Conservation (phyloP, 2,113 vertebrate species). For the Notiomystis cincta region DNA sequence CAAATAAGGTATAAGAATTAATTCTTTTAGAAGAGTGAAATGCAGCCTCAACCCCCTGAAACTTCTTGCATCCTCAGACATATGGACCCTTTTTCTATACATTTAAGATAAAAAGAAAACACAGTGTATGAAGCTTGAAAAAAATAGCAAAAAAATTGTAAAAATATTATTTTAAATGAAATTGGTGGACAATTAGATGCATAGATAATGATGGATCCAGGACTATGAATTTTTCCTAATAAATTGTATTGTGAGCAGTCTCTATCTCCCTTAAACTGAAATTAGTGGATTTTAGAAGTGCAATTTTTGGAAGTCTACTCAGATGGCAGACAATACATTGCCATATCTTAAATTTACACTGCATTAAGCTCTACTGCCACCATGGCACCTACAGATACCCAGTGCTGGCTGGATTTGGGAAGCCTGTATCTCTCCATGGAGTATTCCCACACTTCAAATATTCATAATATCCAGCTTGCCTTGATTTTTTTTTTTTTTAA, state of each 20-base stretch:
- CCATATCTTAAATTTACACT: not conserved
- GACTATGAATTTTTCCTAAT: not conserved
- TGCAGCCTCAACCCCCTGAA: not conserved
- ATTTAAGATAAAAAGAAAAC: not conserved
- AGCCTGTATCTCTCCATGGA: not conserved
- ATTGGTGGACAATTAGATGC: not conserved
- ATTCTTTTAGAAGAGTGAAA: not conserved
- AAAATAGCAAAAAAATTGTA: not conserved
- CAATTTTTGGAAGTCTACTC: not conserved
- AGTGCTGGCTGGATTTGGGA: not conserved
- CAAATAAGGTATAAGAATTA: not conserved
- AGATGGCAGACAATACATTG: not conserved
- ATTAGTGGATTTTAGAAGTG: not conserved
- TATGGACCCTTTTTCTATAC: not conserved
- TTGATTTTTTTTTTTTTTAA: not conserved
- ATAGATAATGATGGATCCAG: not conserved
- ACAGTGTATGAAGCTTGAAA: not conserved
- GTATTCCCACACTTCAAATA: not conserved
- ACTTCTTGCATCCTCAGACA: not conserved
- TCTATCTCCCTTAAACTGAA: not conserved
- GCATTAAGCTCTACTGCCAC: not conserved
- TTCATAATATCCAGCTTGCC: not conserved
- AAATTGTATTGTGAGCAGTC: not conserved
- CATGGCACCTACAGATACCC: accelerated
- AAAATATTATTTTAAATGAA: not conserved